Conservation (phyloP, 2,113 vertebrate species). For the Montifringilla adamsi region DNA sequence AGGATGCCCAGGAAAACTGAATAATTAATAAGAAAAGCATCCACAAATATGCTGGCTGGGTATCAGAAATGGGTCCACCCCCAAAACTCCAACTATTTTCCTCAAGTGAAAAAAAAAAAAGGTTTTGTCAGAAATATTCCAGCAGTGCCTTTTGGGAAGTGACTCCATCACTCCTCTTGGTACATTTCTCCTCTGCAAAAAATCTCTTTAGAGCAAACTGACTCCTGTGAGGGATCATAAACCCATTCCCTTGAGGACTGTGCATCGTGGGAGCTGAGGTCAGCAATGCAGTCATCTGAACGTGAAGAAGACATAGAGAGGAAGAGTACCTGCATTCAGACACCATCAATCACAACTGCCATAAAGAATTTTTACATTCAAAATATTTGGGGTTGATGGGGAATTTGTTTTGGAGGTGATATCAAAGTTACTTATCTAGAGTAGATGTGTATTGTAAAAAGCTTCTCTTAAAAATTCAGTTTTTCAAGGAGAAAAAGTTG, state of each 20-base stretch:
- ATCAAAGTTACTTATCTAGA: not conserved
- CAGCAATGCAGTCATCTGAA: not conserved
- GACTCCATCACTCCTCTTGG: not conserved
- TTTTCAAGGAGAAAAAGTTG: not conserved
- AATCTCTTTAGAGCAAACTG: not conserved
- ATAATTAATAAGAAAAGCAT: conserved; percentile 5
- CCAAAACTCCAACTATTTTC: not conserved
- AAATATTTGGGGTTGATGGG: not conserved
- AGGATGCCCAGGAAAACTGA: not conserved
- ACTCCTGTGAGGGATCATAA: not conserved
- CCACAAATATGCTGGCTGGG: not conserved
- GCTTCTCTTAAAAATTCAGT: not conserved
- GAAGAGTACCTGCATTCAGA: not conserved
- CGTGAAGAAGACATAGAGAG: not conserved
- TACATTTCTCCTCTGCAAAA: not conserved
- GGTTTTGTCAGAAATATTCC: not conserved
- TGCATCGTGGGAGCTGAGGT: not conserved
- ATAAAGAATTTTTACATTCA: not conserved
- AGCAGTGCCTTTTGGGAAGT: not conserved
- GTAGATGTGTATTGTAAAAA: not conserved
- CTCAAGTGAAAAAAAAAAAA: not conserved
- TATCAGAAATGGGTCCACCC: not conserved
- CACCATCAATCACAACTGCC: not conserved
- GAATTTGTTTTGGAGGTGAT: not conserved
- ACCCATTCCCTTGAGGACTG: not conserved